Evolutionary conservation across 2,113 vertebrate species (phyloP), one percentile per base, ranked within the genome.

Genomic region (Eudyptes chrysolophus): DNA sequence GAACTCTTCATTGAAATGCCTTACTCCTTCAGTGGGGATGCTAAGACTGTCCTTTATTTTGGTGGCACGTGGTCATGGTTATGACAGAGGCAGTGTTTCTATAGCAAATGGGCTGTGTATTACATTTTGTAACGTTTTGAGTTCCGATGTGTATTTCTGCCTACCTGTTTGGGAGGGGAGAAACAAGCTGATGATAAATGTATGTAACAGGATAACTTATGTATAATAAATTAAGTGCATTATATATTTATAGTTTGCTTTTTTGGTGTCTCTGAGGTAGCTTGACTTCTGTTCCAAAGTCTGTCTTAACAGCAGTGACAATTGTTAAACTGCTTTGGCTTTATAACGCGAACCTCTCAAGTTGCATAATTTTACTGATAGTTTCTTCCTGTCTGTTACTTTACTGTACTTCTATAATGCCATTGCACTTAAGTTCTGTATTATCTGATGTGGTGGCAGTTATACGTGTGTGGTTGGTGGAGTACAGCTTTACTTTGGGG

Each of bases 191-290:
- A 42, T 94, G 66, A 95, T 89, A 90, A 93, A 93, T 84, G 11
- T 93, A 77, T 93, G 95, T 93, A 93, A 97, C 64, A 66, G 66
- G 82, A 94, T 95, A 96, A 92, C 91, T 94, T 77, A 95, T 97
- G 48, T 81, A 94, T 97, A 95, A 96, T 95, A 80, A 91, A 97
- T 97, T 58, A 92, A 93, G 70, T 86, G 55, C 95, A 94, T 97
- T 95, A 96, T 83, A 82, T 95, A 96, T 95, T 96, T 96, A 95
- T 96, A 60, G 30, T 94, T 92, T 46, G 81, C 38, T 70, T 93
- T 94, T 95, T 90, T 78, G 70, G 69, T 82, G 32, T 52, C 58
- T 77, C n/a, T 34, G 66, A 80, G 55, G 72, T 88, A 88, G 78
- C 64, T 84, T 80, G 68, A 80, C 58, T 91, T 94, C 75, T 68